Conservation (phyloP, 2,113 vertebrate genomes). For the Gila orcuttii region DNA sequence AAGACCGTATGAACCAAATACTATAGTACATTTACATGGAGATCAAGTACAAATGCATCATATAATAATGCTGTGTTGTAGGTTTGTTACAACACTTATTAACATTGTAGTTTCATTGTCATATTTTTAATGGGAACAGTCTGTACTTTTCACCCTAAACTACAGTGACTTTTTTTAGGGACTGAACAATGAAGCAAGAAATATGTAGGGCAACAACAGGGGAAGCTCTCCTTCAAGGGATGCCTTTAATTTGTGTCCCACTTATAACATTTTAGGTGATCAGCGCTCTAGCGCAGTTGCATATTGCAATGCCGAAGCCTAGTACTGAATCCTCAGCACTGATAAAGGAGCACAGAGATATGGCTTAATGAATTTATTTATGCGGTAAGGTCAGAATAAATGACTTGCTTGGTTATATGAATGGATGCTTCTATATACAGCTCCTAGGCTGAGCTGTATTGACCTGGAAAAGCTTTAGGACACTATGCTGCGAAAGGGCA, state of each 20-base stretch:
- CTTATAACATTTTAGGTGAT: slow-evolving; percentile 53
- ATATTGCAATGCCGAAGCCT: slow-evolving; percentile 52
- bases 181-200: slow-evolving; percentile 52
- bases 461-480: slow-evolving; percentile 27
- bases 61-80: not conserved
- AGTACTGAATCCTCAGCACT: slow-evolving; percentile 57
- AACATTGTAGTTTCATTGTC: slow-evolving; percentile 36
- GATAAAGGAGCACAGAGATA: slow-evolving; percentile 60
- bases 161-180: slow-evolving; percentile 35
- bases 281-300: not conserved
- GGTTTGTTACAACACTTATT: slow-evolving; percentile 63
- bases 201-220: slow-evolving; percentile 75
- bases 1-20: not conserved
- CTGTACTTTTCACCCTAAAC: slow-evolving; percentile 15
- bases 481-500: slow-evolving; percentile 41
- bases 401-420: slow-evolving; percentile 54
- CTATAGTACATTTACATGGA: not conserved
- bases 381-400: slow-evolving; percentile 71
- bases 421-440: slow-evolving; percentile 53
- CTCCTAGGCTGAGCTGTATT: slow-evolving; percentile 34
- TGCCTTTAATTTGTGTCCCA: slow-evolving; percentile 73
- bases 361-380: slow-evolving; percentile 66
- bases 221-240: slow-evolving; percentile 70
- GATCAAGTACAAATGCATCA: not conserved
- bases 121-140: slow-evolving; percentile 64